phyloP scores from a whole-genome alignment of 1,140 invertebrate species.

The Paramacrobiotus metropolitanus region DNA sequence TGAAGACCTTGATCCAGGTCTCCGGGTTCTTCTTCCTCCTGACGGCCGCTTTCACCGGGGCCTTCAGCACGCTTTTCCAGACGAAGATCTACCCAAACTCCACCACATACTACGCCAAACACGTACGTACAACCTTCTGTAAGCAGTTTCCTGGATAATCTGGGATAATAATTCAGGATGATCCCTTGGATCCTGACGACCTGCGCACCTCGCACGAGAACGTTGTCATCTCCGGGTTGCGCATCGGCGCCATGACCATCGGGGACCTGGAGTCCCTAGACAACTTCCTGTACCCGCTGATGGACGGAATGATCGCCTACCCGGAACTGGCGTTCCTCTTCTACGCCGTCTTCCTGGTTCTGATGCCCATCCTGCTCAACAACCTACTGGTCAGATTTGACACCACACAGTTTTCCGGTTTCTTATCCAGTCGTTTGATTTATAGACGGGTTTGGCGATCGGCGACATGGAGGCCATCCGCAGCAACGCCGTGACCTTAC shows the following conservation, averaged over 20 bases:
- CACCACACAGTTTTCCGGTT: too few species aligned
- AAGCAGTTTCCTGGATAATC: not conserved
- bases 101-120: not conserved
- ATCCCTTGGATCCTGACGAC: not conserved
- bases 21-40: not conserved
- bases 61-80: not conserved
- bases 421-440: too few species aligned
- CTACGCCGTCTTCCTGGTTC: not conserved
- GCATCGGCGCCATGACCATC: conserved; percentile 2
- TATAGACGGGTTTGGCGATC: not conserved
- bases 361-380: not conserved
- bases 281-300: not conserved
- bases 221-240: not conserved
- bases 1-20: not conserved
- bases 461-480: not conserved
- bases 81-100: not conserved
- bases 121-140: not conserved
- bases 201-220: not conserved
- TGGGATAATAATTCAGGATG: not conserved
- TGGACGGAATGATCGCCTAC: not conserved
- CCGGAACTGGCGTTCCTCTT: not conserved
- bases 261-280: not conserved
- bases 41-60: not conserved
- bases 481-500: not conserved
- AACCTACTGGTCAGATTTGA: not conserved